phyloP scores from a whole-genome alignment of 2,797 vertebrate genomes.

The Xenops minutus region DNA sequence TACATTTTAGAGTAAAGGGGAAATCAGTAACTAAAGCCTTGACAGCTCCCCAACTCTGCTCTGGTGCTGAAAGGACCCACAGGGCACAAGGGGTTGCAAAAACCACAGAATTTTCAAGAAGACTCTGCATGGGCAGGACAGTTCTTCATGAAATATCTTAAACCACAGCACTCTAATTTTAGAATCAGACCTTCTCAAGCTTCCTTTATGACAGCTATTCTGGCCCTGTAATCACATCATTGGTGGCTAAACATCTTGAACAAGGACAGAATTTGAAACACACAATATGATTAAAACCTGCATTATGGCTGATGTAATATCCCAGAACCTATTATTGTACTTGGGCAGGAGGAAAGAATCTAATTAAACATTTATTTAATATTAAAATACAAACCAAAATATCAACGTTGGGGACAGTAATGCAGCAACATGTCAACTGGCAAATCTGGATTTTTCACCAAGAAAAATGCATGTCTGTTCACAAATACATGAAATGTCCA shows the following conservation, averaged over 20 bases:
- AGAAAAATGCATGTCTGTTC: not conserved
- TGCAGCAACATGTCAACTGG: constrained; percentile 11
- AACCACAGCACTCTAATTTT: constrained; percentile 39
- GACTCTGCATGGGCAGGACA: not conserved
- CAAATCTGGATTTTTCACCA: not conserved
- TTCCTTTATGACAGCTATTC: constrained; percentile 44
- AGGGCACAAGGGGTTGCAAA: not conserved
- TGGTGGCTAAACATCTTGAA: constrained; percentile 51
- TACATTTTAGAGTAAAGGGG: not conserved
- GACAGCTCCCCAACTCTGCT: not conserved
- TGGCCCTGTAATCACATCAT: constrained; percentile 52
- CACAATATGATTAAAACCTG: constrained; percentile 59
- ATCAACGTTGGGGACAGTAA: not conserved
- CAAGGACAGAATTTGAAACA: constrained; percentile 47
- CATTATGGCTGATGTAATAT: constrained; percentile 56
- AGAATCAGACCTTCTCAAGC: constrained; percentile 28
- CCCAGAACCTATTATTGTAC: constrained; percentile 48
- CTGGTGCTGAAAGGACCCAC: not conserved
- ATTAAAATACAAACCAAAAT: constrained; percentile 52
- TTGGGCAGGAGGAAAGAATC: constrained; percentile 50
- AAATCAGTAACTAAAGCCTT: not conserved
- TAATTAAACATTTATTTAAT: constrained; percentile 68
- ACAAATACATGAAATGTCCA: not conserved
- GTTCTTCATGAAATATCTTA: not conserved
- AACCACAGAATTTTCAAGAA: not conserved